These are phyloP conservation scores for Distichodus sexfasciatus DNA, from an alignment of 2,797 vertebrate genomes.

Conservation along the genomic window DNA sequence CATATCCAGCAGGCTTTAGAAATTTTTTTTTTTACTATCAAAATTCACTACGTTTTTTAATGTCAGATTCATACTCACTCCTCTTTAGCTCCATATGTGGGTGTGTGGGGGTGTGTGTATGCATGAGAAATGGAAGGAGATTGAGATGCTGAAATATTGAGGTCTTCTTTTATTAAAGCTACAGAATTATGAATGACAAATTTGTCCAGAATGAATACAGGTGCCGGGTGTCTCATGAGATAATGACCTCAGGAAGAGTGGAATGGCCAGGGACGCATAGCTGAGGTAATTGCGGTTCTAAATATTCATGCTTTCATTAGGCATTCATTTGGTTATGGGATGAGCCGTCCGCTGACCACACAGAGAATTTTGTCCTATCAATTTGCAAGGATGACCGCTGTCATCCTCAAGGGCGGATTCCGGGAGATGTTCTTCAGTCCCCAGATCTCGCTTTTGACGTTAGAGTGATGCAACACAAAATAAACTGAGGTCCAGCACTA, in stretches of 20 bases:
- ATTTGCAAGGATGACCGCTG: conserved; percentile 59
- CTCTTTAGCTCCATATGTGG: too few species aligned
- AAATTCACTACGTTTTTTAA: too few species aligned
- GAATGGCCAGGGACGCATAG: conserved; percentile 41
- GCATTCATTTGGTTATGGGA: conserved; percentile 70
- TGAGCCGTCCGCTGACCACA: conserved; percentile 61
- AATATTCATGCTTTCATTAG: conserved; percentile 76
- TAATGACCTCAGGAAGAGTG: conserved; percentile 56
- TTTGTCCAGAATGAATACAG: conserved; percentile 67
- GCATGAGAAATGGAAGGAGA: conserved; percentile 60
- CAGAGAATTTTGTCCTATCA: conserved; percentile 61
- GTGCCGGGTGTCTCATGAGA: conserved; percentile 47
- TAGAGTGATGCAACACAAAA: too few species aligned
- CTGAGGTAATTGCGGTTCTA: conserved; percentile 69
- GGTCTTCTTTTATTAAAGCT: conserved; percentile 58
- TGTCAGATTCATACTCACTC: too few species aligned
- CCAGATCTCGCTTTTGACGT: neutral
- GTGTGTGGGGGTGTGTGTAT: conserved; percentile 40
- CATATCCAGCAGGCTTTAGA: too few species aligned
- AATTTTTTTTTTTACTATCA: too few species aligned
- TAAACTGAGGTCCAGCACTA: too few species aligned
- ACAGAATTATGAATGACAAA: conserved; percentile 58
- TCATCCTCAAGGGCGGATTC: conserved; percentile 34
- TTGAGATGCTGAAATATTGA: conserved; percentile 60
- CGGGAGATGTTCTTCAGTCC: neutral